Evolutionary conservation across 2,888 invertebrate species (phyloP), one percentile per base, ranked within the genome.

Genomic region (Pristionchus entomophagus): DNA sequence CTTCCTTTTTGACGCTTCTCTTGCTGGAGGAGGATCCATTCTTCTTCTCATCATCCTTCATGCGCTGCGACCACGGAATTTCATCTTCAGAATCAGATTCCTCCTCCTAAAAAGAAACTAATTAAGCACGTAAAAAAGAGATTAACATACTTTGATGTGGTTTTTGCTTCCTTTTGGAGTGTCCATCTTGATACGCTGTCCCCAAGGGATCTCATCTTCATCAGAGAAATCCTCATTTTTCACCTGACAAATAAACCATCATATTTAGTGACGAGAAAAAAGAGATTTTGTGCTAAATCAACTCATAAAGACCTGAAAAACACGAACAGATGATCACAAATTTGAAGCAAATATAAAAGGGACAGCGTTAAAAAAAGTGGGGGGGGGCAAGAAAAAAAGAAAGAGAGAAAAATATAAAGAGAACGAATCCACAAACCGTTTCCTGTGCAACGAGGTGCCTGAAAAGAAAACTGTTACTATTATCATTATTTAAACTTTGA

Each of bases 11-110:
- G 38, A 69, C 51, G 51, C 78, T 65, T 35, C 82, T 83, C 62
- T n/a, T 38, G 12, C 29, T 26, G 29, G 41, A 38, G 32, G 84
- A 84, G 17, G 32, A 65, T 32, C 53, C 35, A 8, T 73, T 84
- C 49, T 84, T 84, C 59, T 62, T 83, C 38, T 26, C 26, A 22
- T 56, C 65, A 0, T 81, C 45, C 35, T 86, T 87, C 49, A 87
- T 62, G n/a, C 88, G 81, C 41, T 87, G 82, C 0, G 88, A 84
- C 87, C 87, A 87, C 19, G 88, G 88, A 77, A 88, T 77, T 22
- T 88, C 88, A 69, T 85, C 85, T 19, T 88, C 88, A 4, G 86
- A 84, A 35, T 87, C 87, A 22, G 45, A 77, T 35, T 73, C 51
- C 38, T 85, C 85, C 45, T 78, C 59, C 78, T 85, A 56, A 62